phyloP scores from a whole-genome alignment of 92 coral and sea anemone genomes.

The Galaxea fascicularis region DNA sequence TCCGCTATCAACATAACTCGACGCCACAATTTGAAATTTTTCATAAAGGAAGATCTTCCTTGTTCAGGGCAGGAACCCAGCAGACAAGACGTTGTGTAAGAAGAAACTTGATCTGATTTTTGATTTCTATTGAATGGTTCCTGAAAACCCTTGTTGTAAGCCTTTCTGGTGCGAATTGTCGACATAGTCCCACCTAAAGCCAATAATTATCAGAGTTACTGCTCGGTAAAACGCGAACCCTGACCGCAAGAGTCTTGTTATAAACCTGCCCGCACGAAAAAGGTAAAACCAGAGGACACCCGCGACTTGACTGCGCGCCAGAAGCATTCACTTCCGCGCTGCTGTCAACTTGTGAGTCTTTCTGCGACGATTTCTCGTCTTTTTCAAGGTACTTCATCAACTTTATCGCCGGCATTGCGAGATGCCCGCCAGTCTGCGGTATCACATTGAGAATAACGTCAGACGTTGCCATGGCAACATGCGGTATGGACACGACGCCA shows the following conservation, averaged over 20 bases:
- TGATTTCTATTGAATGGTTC: too few species aligned
- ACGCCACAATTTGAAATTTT: too few species aligned
- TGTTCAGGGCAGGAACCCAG: too few species aligned
- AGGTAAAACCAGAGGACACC: slow-evolving; percentile 71
- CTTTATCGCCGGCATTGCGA: slow-evolving; percentile 79
- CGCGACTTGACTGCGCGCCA: slow-evolving; percentile 7
- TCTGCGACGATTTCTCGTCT: slow-evolving; percentile 26
- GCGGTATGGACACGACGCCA: slow-evolving; percentile 80
- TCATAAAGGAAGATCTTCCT: too few species aligned
- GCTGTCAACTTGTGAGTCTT: slow-evolving; percentile 34
- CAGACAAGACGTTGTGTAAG: too few species aligned
- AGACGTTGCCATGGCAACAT: slow-evolving; percentile 85
- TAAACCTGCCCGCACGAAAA: slow-evolving; percentile 87
- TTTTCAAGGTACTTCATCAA: slow-evolving; percentile 76
- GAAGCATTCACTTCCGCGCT: slow-evolving; percentile 25
- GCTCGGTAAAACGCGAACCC: slow-evolving; percentile 90
- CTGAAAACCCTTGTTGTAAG: too few species aligned
- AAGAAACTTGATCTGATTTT: too few species aligned
- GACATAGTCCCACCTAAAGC: neutral
- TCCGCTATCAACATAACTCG: too few species aligned
- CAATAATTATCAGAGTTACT: slow-evolving; percentile 59
- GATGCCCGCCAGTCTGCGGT: slow-evolving; percentile 85
- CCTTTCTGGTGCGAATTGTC: neutral
- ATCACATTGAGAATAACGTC: slow-evolving; percentile 77
- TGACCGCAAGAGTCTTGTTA: slow-evolving; percentile 76